Evolutionary conservation across 2,888 invertebrate species (phyloP).

Genomic region (Smittia aterrima): DNA sequence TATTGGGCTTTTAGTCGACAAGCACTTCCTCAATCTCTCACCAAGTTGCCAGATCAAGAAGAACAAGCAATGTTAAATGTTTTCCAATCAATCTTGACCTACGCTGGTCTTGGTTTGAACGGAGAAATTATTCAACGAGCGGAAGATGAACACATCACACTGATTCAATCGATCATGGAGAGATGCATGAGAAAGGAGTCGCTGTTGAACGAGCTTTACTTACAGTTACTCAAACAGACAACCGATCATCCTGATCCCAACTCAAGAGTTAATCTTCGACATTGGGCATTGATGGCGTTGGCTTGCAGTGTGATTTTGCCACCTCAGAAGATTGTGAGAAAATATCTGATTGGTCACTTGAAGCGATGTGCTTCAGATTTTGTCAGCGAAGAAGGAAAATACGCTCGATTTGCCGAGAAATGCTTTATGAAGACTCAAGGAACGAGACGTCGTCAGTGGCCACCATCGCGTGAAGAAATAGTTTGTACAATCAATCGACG

Average conservation of each 20-base stretch:
- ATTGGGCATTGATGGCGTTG: slow-evolving; percentile 86
- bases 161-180: slow-evolving; percentile 86
- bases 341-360: slow-evolving; percentile 85
- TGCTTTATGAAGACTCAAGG: slow-evolving; percentile 72
- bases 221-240: slow-evolving; percentile 87
- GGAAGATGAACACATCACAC: slow-evolving; percentile 83
- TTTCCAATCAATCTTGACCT: slow-evolving; percentile 85
- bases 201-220: slow-evolving; percentile 82
- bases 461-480: slow-evolving; percentile 89
- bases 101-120: slow-evolving; percentile 76
- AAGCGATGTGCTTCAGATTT: slow-evolving; percentile 84
- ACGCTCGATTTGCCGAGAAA: slow-evolving; percentile 89
- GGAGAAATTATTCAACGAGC: slow-evolving; percentile 67
- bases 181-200: slow-evolving; percentile 88
- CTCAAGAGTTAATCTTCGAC: slow-evolving; percentile 80
- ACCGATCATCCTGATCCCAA: slow-evolving; percentile 89
- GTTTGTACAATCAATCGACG: slow-evolving; percentile 87
- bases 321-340: slow-evolving; percentile 78
- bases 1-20: slow-evolving; percentile 90
- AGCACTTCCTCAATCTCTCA: slow-evolving; percentile 76
- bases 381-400: slow-evolving; percentile 90
- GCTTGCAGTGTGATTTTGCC: slow-evolving; percentile 82
- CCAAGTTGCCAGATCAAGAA: slow-evolving; percentile 79
- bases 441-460: slow-evolving; percentile 77
- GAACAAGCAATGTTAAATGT: slow-evolving; percentile 84